Evolutionary conservation across 1,140 invertebrate genomes (phyloP), one percentile per base, ranked within the genome.

Genomic region (Drosophila bocki): DNA sequence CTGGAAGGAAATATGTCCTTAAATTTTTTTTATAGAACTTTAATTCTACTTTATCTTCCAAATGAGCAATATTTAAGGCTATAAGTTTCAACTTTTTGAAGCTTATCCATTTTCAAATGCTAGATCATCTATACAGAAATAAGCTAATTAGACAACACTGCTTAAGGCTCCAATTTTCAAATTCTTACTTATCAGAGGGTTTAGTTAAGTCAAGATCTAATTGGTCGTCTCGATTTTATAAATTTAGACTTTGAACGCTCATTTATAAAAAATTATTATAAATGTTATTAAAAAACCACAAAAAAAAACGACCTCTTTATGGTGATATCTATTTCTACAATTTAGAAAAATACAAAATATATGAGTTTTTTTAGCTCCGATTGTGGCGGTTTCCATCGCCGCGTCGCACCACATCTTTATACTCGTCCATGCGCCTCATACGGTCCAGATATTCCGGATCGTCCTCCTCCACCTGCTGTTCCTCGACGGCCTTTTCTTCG

Each of bases 321-420:
- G 29, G n/a, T 44, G 4, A 44, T 35, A 32, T 29, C 29, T 12
- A 29, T 67, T 29, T 26, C 41, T 32, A 59, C 26, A 26, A 41
- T 71, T 50, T 50, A 59, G 41, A 50, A 57, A 61, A 76, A 57
- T 78, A 78, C 32, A 68, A 78, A 70, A 69, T 50, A 9, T 67
- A n/a, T 15, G n/a, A 47, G 63, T 63, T 70, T 33, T 33, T 60
- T 80, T 95, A 97, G 93, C 97, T 98, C 82, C 97, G 94, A 92
- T 98, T 98, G 83, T 96, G 94, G 42, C 97, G 94, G 93, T 98
- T 98, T 33, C 98, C 98, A 95, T 96, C 97, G 3, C 98, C 98
- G 56, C 97, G 93, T 57, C 96, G 95, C 92, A 98, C 96, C 35
- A 95, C 96, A 94, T 99, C 98, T 93, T 98, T 99, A 91, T 97